phyloP scores from a whole-genome alignment of 2,113 vertebrate species.

The Riparia riparia region DNA sequence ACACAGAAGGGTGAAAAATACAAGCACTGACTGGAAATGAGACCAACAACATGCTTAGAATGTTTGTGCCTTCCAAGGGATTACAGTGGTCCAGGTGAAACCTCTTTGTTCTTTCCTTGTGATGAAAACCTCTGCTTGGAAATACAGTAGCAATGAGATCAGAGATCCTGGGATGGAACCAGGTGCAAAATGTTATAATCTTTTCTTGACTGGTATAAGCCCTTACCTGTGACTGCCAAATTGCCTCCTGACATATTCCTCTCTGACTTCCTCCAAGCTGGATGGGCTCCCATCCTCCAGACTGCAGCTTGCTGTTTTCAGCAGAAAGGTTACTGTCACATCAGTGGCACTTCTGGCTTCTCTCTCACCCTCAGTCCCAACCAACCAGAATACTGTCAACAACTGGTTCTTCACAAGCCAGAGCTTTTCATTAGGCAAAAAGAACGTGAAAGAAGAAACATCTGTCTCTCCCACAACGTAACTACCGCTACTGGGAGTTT shows the following conservation, averaged over 20 bases:
- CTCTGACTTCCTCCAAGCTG: slow-evolving; percentile 75
- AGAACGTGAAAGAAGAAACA: not conserved
- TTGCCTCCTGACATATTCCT: slow-evolving; percentile 71
- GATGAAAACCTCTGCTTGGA: not conserved
- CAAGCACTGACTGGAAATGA: not conserved
- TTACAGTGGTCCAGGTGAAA: not conserved
- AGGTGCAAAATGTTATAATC: not conserved
- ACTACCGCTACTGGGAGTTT: not conserved
- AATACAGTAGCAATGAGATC: not conserved
- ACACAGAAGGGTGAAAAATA: not conserved
- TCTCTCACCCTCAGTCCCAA: not conserved
- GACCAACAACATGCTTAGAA: not conserved
- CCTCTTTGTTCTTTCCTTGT: not conserved
- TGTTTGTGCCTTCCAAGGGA: not conserved
- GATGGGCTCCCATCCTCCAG: slow-evolving; percentile 71
- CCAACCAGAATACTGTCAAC: not conserved
- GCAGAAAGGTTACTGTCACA: slow-evolving; percentile 39
- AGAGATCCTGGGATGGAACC: not conserved
- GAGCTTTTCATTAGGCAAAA: not conserved
- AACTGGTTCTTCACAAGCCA: not conserved
- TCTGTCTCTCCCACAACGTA: not conserved
- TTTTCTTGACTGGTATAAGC: not conserved
- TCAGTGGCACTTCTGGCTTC: not conserved
- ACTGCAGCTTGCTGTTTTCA: slow-evolving; percentile 59
- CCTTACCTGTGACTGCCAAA: slow-evolving; percentile 67